Percentiles rank a stretch among this genome's conserved stretches.
Conservation (phyloP, 2,797 vertebrate species). For the Sebastes hubbsi region DNA sequence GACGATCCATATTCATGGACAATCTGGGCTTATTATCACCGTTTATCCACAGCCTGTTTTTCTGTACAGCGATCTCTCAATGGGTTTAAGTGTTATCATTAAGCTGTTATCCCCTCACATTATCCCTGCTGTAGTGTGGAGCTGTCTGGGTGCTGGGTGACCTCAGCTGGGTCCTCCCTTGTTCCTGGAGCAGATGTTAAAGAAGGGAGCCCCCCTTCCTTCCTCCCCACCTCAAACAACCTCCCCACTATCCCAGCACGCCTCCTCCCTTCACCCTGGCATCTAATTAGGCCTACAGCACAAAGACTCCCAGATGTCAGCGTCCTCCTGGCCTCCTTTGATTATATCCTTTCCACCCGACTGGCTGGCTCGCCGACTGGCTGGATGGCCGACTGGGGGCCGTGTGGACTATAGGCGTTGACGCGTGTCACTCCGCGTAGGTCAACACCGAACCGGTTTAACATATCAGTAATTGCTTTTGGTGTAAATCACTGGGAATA, state of each 20-base stretch:
- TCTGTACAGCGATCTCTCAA: slow-evolving; percentile 50
- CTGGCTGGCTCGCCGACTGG: slow-evolving; percentile 60
- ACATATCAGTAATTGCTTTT: slow-evolving; percentile 71
- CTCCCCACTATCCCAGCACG: slow-evolving; percentile 58
- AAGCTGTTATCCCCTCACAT: slow-evolving; percentile 75
- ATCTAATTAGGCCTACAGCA: slow-evolving; percentile 89
- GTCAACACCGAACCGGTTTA: slow-evolving; percentile 63
- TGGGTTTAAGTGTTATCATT: slow-evolving; percentile 78
- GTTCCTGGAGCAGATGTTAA: slow-evolving; percentile 89
- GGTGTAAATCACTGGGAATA: slow-evolving; percentile 71
- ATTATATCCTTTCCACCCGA: slow-evolving; percentile 90
- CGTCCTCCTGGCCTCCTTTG: slow-evolving; percentile 89
- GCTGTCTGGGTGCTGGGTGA: slow-evolving; percentile 66
- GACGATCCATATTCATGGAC: slow-evolving; percentile 75
- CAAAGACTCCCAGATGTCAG: slow-evolving; percentile 96
- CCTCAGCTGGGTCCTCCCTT: slow-evolving; percentile 75
- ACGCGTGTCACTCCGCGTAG: slow-evolving; percentile 64
- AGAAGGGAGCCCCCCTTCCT: slow-evolving; percentile 57
- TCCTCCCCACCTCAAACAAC: slow-evolving; percentile 43
- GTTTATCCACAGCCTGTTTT: slow-evolving; percentile 62
- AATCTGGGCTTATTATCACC: slow-evolving; percentile 68
- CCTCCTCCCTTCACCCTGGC: slow-evolving; percentile 80
- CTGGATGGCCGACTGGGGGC: slow-evolving; percentile 54
- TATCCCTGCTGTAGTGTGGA: slow-evolving; percentile 61
- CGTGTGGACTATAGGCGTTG: slow-evolving; percentile 47